Evolutionary conservation across 2,797 vertebrate genomes (phyloP).

Genomic region (Podarcis siculus): DNA sequence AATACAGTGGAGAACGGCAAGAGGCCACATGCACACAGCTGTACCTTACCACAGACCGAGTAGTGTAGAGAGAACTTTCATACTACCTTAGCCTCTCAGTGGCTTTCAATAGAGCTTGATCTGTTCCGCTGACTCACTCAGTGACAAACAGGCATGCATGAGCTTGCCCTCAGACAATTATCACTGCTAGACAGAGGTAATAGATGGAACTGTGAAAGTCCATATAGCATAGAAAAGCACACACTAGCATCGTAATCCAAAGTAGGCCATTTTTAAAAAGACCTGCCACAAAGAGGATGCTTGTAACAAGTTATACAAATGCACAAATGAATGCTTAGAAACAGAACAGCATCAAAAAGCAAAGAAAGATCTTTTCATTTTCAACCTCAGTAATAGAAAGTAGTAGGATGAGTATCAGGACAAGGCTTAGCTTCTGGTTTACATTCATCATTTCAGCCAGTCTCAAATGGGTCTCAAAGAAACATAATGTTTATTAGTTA

Average conservation of each 20-base stretch:
- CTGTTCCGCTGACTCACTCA: background rate
- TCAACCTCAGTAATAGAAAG: background rate
- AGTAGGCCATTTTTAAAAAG: background rate
- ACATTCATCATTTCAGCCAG: background rate
- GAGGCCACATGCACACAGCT: too few species aligned
- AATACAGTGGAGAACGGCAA: too few species aligned
- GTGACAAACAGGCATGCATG: background rate
- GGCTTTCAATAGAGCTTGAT: background rate
- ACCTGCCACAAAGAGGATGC: too few species aligned
- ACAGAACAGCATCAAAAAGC: background rate
- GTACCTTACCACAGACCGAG: too few species aligned
- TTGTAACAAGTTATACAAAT: background rate
- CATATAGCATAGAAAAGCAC: background rate
- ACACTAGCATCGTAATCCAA: background rate
- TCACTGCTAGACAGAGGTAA: background rate
- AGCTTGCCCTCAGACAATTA: background rate
- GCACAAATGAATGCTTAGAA: background rate
- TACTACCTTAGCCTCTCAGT: background rate
- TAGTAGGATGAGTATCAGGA: background rate
- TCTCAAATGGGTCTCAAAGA: background rate
- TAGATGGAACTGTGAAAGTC: background rate
- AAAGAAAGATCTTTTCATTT: background rate
- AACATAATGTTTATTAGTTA: background rate
- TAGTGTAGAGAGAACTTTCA: background rate
- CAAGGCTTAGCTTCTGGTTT: background rate